phyloP scores from a whole-genome alignment of 2,797 vertebrate species.

The Semaprochilodus insignis region DNA sequence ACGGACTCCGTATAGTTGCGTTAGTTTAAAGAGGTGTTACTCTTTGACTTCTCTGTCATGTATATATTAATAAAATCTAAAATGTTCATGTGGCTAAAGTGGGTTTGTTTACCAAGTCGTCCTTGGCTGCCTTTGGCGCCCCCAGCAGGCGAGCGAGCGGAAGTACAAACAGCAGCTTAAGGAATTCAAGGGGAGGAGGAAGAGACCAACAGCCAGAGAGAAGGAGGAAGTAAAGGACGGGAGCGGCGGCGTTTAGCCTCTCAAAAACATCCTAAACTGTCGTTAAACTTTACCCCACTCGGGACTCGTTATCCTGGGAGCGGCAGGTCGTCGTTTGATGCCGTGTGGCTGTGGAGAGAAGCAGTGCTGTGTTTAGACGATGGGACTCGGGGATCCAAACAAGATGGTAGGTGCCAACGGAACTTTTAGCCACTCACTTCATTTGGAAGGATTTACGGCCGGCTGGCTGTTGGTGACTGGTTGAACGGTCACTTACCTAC shows the following conservation, averaged over 20 bases:
- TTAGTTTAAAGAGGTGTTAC: no score
- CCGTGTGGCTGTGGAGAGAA: background rate
- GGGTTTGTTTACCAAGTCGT: no score
- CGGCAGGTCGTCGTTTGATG: background rate
- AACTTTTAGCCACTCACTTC: background rate
- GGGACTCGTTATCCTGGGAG: background rate
- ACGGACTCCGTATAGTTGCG: no score
- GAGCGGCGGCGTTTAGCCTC: background rate
- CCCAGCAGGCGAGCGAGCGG: slow-evolving; percentile 19
- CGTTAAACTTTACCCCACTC: background rate
- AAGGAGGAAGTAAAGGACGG: slow-evolving; percentile 74
- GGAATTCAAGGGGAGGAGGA: slow-evolving; percentile 61
- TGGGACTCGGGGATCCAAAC: slow-evolving; percentile 58
- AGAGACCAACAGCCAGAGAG: slow-evolving; percentile 2
- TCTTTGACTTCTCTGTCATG: no score
- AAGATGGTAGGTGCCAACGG: slow-evolving; percentile 38
- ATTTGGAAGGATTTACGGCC: no score
- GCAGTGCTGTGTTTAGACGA: background rate
- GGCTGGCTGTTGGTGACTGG: no score
- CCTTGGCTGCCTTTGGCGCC: background rate
- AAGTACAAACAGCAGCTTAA: slow-evolving; percentile 16
- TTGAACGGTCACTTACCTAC: background rate
- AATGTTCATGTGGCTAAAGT: no score
- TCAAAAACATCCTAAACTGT: background rate
- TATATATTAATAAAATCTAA: no score